These are phyloP conservation scores for Pelusios castaneus DNA, from an alignment of 2,113 vertebrate genomes.

Conservation along the genomic window DNA sequence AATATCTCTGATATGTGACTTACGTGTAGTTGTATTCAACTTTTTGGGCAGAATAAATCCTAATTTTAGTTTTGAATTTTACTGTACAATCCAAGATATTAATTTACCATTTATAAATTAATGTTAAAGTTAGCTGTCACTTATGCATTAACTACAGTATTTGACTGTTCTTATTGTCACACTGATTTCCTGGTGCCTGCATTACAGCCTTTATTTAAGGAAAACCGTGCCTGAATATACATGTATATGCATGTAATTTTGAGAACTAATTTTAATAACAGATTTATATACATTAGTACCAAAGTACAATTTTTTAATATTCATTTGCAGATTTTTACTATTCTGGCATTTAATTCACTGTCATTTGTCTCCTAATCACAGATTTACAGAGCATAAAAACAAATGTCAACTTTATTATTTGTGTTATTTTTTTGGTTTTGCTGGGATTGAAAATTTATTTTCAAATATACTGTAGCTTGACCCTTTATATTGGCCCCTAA, in stretches of 20 bases:
- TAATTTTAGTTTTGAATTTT: slow-evolving; percentile 3
- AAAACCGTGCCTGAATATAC: slow-evolving; percentile 33
- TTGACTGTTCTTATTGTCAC: slow-evolving; percentile 26
- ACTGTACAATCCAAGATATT: slow-evolving; percentile 15
- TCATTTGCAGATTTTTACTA: background rate
- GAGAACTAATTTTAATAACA: slow-evolving; percentile 28
- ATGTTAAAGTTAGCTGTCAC: slow-evolving; percentile 26
- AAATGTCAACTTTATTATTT: background rate
- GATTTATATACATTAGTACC: slow-evolving; percentile 27
- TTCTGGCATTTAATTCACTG: slow-evolving; percentile 36
- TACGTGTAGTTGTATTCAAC: slow-evolving; percentile 7
- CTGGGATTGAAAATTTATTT: background rate
- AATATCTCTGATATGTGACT: slow-evolving; percentile 39
- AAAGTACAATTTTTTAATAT: slow-evolving; percentile 35
- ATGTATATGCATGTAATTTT: slow-evolving; percentile 18
- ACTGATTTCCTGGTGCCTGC: slow-evolving; percentile 44
- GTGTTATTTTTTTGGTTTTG: background rate
- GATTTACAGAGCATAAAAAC: slow-evolving; percentile 33
- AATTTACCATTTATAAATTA: slow-evolving; percentile 47
- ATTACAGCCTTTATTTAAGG: slow-evolving; percentile 48
- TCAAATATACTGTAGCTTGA: background rate
- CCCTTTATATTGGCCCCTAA: background rate
- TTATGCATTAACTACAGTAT: slow-evolving; percentile 27
- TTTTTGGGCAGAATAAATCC: slow-evolving; percentile 46
- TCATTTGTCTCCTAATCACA: slow-evolving; percentile 25